Evolutionary conservation across 2,113 vertebrate species (phyloP).

Genomic region (Xenus cinereus): DNA sequence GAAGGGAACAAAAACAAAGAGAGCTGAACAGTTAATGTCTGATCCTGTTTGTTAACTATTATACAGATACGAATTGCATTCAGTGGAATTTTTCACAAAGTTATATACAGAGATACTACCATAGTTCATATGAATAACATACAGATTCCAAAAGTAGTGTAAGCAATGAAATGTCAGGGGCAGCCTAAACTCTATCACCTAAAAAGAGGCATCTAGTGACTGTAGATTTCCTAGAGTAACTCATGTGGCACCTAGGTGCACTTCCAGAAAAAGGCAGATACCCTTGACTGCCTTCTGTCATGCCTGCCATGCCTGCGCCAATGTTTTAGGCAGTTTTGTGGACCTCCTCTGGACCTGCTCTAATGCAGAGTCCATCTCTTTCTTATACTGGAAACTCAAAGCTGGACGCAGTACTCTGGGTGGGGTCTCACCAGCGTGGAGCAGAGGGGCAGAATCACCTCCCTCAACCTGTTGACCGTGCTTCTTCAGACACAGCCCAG

Average conservation of each 20-base stretch:
- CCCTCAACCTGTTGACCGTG: fast-evolving
- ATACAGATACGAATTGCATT: neutral
- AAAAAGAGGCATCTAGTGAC: neutral
- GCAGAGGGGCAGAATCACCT: neutral
- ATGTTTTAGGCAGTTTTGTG: neutral
- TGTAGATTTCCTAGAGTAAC: neutral
- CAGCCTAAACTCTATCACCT: neutral
- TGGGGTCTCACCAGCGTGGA: neutral
- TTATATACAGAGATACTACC: neutral
- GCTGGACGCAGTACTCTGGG: fast-evolving
- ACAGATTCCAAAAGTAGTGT: neutral
- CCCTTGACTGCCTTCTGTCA: neutral
- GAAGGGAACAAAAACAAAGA: neutral
- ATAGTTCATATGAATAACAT: neutral
- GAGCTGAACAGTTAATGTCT: neutral
- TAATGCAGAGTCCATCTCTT: neutral
- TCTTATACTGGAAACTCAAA: neutral
- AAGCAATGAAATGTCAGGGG: neutral
- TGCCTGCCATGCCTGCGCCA: neutral
- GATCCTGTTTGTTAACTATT: neutral
- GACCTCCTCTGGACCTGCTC: neutral
- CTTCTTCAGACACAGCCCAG: neutral
- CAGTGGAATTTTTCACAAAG: neutral
- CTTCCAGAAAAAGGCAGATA: neutral
- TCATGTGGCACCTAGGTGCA: neutral